These are phyloP conservation scores for Toxonevra muliebris DNA, from an alignment of 2,888 invertebrate species.

Conservation along the genomic window DNA sequence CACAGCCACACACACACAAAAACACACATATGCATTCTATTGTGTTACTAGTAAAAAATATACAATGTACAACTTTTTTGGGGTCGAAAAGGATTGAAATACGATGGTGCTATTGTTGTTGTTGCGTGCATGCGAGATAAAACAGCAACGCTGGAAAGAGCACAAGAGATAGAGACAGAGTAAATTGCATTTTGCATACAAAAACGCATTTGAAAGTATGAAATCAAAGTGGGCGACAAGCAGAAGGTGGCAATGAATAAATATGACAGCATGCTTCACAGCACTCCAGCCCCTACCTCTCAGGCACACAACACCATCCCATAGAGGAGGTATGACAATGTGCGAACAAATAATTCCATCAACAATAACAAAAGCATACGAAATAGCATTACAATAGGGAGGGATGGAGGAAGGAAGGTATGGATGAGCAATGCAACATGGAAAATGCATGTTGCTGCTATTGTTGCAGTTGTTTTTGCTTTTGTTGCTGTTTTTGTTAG, in stretches of 20 bases:
- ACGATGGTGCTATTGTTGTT: too few relatives aligned
- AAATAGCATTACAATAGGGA: conserved; percentile 10
- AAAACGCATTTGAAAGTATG: not conserved
- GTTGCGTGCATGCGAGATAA: too few relatives aligned
- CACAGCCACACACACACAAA: too few relatives aligned
- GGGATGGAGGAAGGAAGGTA: not conserved
- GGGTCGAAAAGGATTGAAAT: too few relatives aligned
- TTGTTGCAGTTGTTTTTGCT: not conserved
- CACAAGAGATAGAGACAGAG: too few relatives aligned
- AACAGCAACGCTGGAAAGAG: too few relatives aligned
- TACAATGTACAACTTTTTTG: too few relatives aligned
- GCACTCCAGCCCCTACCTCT: not conserved
- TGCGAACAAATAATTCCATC: conserved; percentile 63
- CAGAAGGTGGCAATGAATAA: not conserved
- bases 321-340: conserved; percentile 43
- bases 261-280: not conserved
- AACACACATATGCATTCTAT: too few relatives aligned
- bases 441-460: conserved; percentile 20
- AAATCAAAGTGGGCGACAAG: not conserved
- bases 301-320: not conserved
- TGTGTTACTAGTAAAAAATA: too few relatives aligned
- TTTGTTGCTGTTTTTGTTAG: not conserved
- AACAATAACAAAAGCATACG: conserved; percentile 55
- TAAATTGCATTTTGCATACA: not conserved
- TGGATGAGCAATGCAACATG: conserved; percentile 18